Evolutionary conservation across 2,797 vertebrate genomes (phyloP), one percentile per base, ranked within the genome.

Genomic region (Chloroceryle amazona): DNA sequence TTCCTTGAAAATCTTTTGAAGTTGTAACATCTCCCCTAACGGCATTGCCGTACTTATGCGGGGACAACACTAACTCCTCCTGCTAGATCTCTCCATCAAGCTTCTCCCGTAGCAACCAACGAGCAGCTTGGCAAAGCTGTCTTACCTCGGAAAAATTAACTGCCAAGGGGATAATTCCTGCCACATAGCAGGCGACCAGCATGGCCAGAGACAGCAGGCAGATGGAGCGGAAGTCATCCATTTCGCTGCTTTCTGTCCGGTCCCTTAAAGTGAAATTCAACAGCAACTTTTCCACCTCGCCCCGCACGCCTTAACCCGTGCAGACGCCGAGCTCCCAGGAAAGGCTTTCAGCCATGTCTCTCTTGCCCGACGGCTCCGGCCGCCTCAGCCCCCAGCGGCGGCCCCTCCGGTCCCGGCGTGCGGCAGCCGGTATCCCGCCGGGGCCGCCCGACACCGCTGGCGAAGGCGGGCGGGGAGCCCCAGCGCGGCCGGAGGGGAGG

Each of bases 101-200:
- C 17, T 81, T 82, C 85, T 68, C 26, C 46, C 33, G 58, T 22
- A 49, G 67, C 78, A 76, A 44, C 18, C 13, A 55, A 22, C 3
- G 9, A 71, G 49, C 31, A 9, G 10, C 17, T 14, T 9, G 44
- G 84, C 5, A 1, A 57, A 73, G 55, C 39, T n/a, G 46, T 55
- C 99, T 99, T 95, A 99, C 99, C 99, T 99, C 99, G 4, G 99
- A 99, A 58, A 99, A 99, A 98, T 99, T 99, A 90, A 99, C 99
- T 14, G 99, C 99, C 90, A 99, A 93, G 14, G 99, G 99, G 88
- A 99, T 99, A 58, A 99, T 99, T 72, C 99, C 99, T 57, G 99
- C 99, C 94, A 99, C 99, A 87, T 99, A 99, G 97, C 99, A 99
- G 70, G 99, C 99, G 60, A 99, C 98, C 98, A 99, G 91, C 99